phyloP scores from a whole-genome alignment of 2,113 vertebrate genomes.

The Thalassoma bifasciatum region DNA sequence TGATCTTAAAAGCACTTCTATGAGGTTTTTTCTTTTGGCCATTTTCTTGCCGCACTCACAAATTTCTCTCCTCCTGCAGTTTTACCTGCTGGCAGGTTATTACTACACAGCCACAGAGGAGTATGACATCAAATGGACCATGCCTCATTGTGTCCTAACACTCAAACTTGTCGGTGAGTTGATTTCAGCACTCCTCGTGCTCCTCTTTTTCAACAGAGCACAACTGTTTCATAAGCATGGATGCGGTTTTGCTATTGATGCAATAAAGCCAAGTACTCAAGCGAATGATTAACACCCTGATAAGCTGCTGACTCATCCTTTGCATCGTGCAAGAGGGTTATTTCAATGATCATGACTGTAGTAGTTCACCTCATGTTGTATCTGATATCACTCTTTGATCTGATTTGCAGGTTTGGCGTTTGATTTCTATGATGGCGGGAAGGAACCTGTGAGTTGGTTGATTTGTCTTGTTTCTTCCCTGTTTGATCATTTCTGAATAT shows the following conservation, averaged over 20 bases:
- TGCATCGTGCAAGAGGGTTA: conserved; percentile 33
- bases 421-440: conserved; percentile 95
- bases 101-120: conserved; percentile 95
- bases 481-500: conserved; percentile 20
- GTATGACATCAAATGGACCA: conserved; percentile 99
- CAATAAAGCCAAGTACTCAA: not conserved
- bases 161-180: conserved; percentile 93
- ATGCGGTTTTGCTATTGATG: not conserved
- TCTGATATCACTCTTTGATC: conserved; percentile 56
- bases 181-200: not conserved
- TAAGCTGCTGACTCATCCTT: conserved; percentile 9
- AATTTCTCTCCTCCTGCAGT: conserved; percentile 69
- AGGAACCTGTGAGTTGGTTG: conserved; percentile 87
- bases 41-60: not conserved
- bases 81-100: conserved; percentile 94
- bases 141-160: conserved; percentile 98
- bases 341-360: conserved; percentile 34
- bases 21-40: not conserved
- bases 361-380: conserved; percentile 42
- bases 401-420: conserved; percentile 89
- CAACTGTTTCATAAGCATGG: not conserved
- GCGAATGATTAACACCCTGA: conserved; percentile 18
- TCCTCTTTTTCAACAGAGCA: not conserved
- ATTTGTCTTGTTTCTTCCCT: conserved; percentile 47
- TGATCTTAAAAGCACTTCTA: not conserved